Base-by-base conservation (phyloP, 2,888 invertebrate genomes). In the Chouioia cunea region DNA sequence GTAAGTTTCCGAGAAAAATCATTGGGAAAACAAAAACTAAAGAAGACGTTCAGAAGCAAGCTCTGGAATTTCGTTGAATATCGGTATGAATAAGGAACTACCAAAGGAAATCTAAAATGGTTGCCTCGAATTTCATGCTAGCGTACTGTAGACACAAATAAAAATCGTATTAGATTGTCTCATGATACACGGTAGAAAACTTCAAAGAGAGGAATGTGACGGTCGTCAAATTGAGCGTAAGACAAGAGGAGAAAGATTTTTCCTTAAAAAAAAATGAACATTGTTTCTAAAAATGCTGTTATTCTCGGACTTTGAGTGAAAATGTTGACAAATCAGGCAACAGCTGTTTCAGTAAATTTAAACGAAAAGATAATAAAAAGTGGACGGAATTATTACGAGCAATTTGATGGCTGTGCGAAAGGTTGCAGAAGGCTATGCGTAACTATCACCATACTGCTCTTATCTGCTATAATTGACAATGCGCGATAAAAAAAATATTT, bases 101-200 rank as follows among this genome's bases (percentile, higher is more conserved):
- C 54, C 27, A 27, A 54, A 36, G 48, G 6, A 46, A 20, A 4
- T 22, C 23, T 15, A 23, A 59, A 46, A 62, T 57, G 62, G 1
- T 57, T 57, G 63, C 57, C 68, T 48, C 27, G 23, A 62, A n/a
- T 43, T 68, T 69, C 68, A 69, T 18, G 43, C 16, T 68, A 68
- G 54, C 12, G 36, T 36, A 36, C 6, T 10, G 60, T 68, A 62
- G 56, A 36, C 12, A 23, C 27, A 23, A 48, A 48, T n/a, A 36
- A 59, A 67, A 67, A 53, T 67, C 36, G 67, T 54, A 46, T 47
- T 54, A 59, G 60, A 59, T 67, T 54, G 20, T 58, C 58, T 65
- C 65, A 20, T 22, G 47, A 46, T 36, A n/a, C 2, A 60, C 23
- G n/a, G 52, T 23, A 36, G 43, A 20, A 12, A 46, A 50, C 14